Conservation (phyloP, 2,113 vertebrate genomes). For the Spilogale gracilis region DNA sequence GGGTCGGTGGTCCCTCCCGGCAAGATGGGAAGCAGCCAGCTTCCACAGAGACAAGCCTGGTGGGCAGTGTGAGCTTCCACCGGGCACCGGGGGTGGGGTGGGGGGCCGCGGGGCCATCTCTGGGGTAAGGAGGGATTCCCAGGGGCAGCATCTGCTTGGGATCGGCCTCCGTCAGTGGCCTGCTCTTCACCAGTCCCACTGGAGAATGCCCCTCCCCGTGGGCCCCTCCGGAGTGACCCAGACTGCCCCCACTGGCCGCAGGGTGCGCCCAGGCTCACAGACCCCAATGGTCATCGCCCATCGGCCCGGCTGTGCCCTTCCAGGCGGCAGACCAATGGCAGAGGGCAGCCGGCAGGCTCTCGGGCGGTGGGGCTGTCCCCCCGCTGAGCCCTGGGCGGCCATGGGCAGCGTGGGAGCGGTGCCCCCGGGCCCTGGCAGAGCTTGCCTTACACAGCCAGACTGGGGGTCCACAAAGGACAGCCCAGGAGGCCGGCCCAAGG, state of each 20-base stretch:
- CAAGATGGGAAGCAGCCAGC: neutral
- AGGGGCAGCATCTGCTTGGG: neutral
- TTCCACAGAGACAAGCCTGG: neutral
- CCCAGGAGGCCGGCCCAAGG: rapidly evolving
- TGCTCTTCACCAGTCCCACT: neutral
- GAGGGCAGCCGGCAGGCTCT: rapidly evolving
- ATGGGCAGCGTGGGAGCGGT: rapidly evolving
- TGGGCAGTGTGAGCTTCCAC: rapidly evolving
- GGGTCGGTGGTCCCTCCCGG: neutral
- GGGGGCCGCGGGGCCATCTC: neutral
- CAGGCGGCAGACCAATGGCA: rapidly evolving
- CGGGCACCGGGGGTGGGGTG: rapidly evolving
- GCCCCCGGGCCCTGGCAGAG: rapidly evolving
- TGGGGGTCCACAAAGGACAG: rapidly evolving
- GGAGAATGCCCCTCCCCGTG: neutral
- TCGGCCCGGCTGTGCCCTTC: neutral
- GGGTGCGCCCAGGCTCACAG: rapidly evolving
- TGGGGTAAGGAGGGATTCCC: neutral
- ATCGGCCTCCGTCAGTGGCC: neutral
- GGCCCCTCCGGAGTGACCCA: neutral
- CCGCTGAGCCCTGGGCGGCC: neutral
- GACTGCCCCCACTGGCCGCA: rapidly evolving
- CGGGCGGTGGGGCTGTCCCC: rapidly evolving
- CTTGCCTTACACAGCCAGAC: neutral
- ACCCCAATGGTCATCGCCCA: neutral